Percentiles rank a stretch among this genome's conserved stretches.
Evolutionary conservation across 2,888 invertebrate species (phyloP).

Genomic region (Dryobota labecula): DNA sequence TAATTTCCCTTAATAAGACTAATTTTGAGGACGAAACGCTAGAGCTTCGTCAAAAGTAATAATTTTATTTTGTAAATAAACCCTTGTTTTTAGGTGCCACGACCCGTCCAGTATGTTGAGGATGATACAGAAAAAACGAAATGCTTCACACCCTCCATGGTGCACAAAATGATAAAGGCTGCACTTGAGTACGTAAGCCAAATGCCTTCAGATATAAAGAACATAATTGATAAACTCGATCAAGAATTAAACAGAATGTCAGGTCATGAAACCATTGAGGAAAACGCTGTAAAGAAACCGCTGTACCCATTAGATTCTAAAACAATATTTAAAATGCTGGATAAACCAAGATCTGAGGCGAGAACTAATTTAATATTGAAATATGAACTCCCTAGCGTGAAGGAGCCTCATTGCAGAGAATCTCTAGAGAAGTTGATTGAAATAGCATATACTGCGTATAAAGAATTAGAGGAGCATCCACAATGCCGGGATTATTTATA

Average conservation of each 20-base stretch:
- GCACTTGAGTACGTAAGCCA: conserved; percentile 49
- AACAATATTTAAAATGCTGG: conserved; percentile 34
- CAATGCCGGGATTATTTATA: conserved; percentile 58
- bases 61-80: conserved; percentile 1
- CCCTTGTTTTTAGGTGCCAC: conserved; percentile 28
- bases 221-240: conserved; percentile 39
- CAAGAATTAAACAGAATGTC: conserved; percentile 38
- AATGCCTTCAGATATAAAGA: conserved; percentile 40
- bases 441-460: conserved; percentile 65
- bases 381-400: conserved; percentile 63
- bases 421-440: conserved; percentile 67
- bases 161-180: conserved; percentile 45
- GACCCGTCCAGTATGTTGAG: conserved; percentile 8
- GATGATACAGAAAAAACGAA: conserved; percentile 40
- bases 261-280: conserved; percentile 18
- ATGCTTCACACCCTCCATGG: conserved; percentile 50
- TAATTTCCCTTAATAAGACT: not conserved
- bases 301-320: conserved; percentile 51
- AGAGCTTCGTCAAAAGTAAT: not conserved
- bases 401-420: conserved; percentile 66
- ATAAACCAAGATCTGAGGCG: conserved; percentile 27
- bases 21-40: not conserved
- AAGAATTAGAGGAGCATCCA: conserved; percentile 60
- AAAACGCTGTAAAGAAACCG: conserved; percentile 14
- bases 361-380: conserved; percentile 64